Base-by-base conservation (phyloP, 2,888 invertebrate species). In the Polymixis lichenea region DNA sequence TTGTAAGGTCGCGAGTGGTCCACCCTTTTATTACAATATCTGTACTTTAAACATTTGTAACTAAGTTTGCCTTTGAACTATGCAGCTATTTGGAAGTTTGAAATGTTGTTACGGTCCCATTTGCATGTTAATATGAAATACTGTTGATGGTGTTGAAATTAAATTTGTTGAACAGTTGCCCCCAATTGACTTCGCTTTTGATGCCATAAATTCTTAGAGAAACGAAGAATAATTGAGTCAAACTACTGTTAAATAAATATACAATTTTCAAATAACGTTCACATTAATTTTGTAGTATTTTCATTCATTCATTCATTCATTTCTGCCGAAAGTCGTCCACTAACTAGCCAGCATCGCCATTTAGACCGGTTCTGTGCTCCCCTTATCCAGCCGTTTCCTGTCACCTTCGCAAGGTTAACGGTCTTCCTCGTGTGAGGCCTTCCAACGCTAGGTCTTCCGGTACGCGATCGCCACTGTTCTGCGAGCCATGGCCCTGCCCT, bases 21-120 rank as follows among this genome's bases (percentile, higher is more conserved):
- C 81, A 86, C 84, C 86, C 86, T 77, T 85, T 81, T 79, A 82
- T 82, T 81, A 74, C 83, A 84, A 83, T 82, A 86, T 76, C 75
- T 80, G 73, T 79, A 80, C 72, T 78, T 77, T 73, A 77, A 87
- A 79, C 77, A 82, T 84, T 82, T 67, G 56, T 70, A 71, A 69
- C 76, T 53, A 84, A 85, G 68, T 84, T 78, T 72, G 77, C 77
- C 85, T 88, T 86, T 88, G 86, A 89, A 87, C 87, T 87, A 89
- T 89, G 87, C 83, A 86, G 85, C 79, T 82, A 84, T 88, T 87
- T 84, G 77, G 78, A 77, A 89, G 83, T 89, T 86, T 77, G 55
- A 74, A 88, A 87, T 78, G 82, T 85, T 88, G 86, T 89, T 77
- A 79, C 77, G 55, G 19, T 67, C 61, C 66, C 53, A 85, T 87